Evolutionary conservation across 2,888 invertebrate genomes (phyloP), one percentile per base, ranked within the genome.

Genomic region (Acanthacorydalis orientalis): DNA sequence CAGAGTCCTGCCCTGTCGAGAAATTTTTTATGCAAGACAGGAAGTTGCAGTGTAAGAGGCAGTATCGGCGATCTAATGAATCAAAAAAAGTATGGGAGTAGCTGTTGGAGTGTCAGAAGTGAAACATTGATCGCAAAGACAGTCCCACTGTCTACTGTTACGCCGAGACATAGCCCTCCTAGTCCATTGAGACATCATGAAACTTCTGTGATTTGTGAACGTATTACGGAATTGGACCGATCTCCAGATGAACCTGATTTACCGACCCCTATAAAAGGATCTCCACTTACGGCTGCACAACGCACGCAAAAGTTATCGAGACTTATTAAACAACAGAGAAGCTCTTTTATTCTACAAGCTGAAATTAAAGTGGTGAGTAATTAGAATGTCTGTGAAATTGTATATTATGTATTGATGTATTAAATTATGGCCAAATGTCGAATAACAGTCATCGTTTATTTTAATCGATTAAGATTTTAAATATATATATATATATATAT

Each of bases 61-160:
- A 82, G 82, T 55, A 82, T 85, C 43, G 85, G 85, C 2, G 85
- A 86, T 61, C 65, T 84, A 56, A 85, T 85, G 84, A 85, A 85
- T 62, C 63, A 74, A 56, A 77, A 77, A 57, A 77, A 76, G 59
- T 83, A 79, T 57, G 82, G 82, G 51, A 79, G 79, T 37, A 78
- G 78, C 33, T 78, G 77, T 58, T 80, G 77, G 70, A 82, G 81
- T 55, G 73, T 82, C 1, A 72, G 80, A 14, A 81, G 82, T 62
- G 83, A 83, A 56, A 76, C 77, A 43, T 63, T 83, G 54, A 75
- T 84, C 39, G 83, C 83, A 8, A 70, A 77, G 55, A 77, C 79
- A 31, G 80, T 84, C 45, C 84, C 84, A 0, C 57, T 84, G 51
- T 80, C 82, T 56, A 83, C 83, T 1, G 83, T 84, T 1, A 74